Base-by-base conservation (phyloP, 2,797 vertebrate species). In the Chloroceryle amazona region DNA sequence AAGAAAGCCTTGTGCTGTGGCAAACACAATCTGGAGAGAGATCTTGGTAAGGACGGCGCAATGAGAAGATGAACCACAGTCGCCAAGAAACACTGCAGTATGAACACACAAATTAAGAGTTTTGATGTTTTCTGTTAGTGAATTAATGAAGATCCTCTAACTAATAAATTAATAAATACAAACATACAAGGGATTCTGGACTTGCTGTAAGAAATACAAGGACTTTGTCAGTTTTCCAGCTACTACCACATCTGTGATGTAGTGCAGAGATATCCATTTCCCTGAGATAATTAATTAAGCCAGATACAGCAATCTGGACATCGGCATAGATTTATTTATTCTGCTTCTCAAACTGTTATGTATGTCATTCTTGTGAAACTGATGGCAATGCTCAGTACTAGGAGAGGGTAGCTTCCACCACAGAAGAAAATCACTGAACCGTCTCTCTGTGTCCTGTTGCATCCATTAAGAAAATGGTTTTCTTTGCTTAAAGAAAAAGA, bases 201-300 rank as follows among this genome's bases (percentile, higher is more conserved):
- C 28, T 49, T 52, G 4, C 8, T 68, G 9, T 46, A 72, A 51
- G 29, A 29, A 54, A 25, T 73, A 28, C 2, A 55, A 62, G 7
- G 19, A 10, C 11, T 73, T 76, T 73, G n/a, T 39, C 37, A 60
- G 25, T 88, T 73, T 91, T 93, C 9, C n/a, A 65, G 66, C 15
- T 65, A 8, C 20, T 73, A 5, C 6, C 29, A 33, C 14, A 57
- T 33, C 29, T 81, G 33, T 46, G 33, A 75, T 51, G 14, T 49
- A 17, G 6, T 9, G 16, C 51, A 80, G 33, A 74, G 22, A 17
- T 60, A 57, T 31, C 21, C 3, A 31, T 80, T 85, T 93, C 55
- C n/a, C 63, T 58, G 12, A 79, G 26, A 80, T 51, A 62, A 39
- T 89, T 71, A 67, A 89, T 89, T 85, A 82, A 91, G 14, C 11